These are phyloP conservation scores for Alosa alosa DNA, from an alignment of 2,113 vertebrate species.

Conservation along the genomic window DNA sequence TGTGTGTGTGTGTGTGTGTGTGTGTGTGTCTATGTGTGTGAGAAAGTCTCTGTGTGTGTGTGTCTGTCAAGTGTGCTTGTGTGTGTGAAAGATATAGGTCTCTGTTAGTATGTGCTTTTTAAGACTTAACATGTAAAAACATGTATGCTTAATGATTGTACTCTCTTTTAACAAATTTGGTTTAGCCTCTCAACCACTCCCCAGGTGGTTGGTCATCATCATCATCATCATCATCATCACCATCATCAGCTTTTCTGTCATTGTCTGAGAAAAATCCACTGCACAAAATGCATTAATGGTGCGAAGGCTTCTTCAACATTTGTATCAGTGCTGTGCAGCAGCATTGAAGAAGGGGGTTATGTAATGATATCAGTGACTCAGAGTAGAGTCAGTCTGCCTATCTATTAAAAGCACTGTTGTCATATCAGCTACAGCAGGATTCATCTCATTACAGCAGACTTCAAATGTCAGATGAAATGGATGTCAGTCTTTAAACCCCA, in stretches of 20 bases:
- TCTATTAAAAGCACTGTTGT: not conserved
- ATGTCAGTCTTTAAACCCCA: not conserved
- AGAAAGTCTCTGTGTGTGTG: not conserved
- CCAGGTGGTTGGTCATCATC: not conserved
- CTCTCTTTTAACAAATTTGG: not conserved
- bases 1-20: too few relatives aligned
- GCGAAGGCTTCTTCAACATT: not conserved
- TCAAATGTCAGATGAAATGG: not conserved
- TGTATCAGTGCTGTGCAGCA: not conserved
- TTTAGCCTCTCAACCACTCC: not conserved
- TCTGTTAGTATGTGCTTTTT: not conserved
- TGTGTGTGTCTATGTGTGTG: not conserved
- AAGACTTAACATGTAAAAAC: not conserved
- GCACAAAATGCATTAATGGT: not conserved
- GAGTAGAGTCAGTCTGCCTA: not conserved
- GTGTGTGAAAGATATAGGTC: not conserved
- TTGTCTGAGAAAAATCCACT: not conserved
- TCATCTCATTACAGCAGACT: not conserved
- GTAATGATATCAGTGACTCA: not conserved
- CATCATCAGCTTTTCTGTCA: not conserved
- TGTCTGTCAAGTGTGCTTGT: not conserved
- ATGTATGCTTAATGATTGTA: not conserved
- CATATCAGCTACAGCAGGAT: not conserved
- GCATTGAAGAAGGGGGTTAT: not conserved
- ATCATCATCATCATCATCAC: not conserved